Base-by-base conservation (phyloP, 2,888 invertebrate species). In the Erannis defoliaria region DNA sequence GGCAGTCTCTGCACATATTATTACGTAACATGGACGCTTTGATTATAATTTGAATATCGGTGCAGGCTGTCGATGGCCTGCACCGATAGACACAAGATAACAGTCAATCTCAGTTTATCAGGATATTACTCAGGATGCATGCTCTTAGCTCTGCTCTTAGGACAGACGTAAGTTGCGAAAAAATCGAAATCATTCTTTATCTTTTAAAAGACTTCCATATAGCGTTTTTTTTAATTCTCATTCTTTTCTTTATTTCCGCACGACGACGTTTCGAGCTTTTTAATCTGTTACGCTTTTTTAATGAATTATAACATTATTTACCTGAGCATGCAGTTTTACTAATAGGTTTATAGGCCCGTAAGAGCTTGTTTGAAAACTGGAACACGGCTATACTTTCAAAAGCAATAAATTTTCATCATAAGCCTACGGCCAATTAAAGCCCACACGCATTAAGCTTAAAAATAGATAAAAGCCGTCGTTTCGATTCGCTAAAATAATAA, bases 11-110 rank as follows among this genome's bases (percentile, higher is more conserved):
- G 18, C 38, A 35, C 18, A 46, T 62, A 56, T 55, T 60, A 60
- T 60, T 60, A 60, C 49, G 33, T 21, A 59, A 59, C 38, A 46
- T 23, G 4, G 38, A 42, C 38, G 16, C 54, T 55, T 23, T 60
- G 49, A 55, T 60, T 51, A 56, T n/a, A 26, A 38, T n/a, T n/a
- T n/a, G n/a, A n/a, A n/a, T n/a, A n/a, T n/a, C n/a, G n/a, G n/a
- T n/a, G n/a, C n/a, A n/a, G 18, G 5, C 45, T 33, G 46, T 6
- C 19, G 31, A 43, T 21, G 9, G 31, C 14, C 80, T 77, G 79
- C 85, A 85, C 85, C 86, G 85, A 85, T 55, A 66, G 66, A 48
- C n/a, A n/a, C n/a, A n/a, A 76, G 81, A 84, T 82, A 80, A 78
- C 66, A 66, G 72, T 80, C 83, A 84, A 86, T 85, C 85, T 80